phyloP scores from a whole-genome alignment of 2,797 vertebrate genomes.

The Pseudochaenichthys georgianus region DNA sequence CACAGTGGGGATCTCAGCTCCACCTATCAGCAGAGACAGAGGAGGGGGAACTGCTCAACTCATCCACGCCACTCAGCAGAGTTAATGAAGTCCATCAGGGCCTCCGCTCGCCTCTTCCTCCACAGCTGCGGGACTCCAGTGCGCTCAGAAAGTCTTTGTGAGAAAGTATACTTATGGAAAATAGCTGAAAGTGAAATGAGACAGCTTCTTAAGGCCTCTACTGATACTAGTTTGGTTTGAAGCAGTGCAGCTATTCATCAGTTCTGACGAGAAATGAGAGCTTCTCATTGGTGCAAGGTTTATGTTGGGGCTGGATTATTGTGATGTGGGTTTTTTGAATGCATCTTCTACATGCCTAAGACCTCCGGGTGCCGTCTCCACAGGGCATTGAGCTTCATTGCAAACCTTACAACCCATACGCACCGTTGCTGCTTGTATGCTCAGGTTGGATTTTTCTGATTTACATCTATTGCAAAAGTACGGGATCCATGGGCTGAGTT shows the following conservation, averaged over 20 bases:
- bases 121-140: conserved; percentile 18
- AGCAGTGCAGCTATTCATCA: background rate
- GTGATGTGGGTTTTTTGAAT: no score
- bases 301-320: no score
- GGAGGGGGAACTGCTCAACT: conserved; percentile 54
- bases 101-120: conserved; percentile 44
- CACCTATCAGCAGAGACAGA: conserved; percentile 50
- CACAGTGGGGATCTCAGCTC: conserved; percentile 60
- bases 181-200: background rate
- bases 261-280: background rate
- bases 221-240: background rate
- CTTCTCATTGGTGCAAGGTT: no score
- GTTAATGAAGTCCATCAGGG: conserved; percentile 75
- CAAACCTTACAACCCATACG: no score
- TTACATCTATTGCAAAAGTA: no score
- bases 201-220: conserved; percentile 1
- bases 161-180: conserved; percentile 18
- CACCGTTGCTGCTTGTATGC: no score
- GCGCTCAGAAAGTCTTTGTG: conserved; percentile 34
- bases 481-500: no score
- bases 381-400: no score
- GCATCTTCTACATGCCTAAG: no score
- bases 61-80: conserved; percentile 54
- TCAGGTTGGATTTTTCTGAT: no score
- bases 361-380: no score